Base-by-base conservation (phyloP, 1,140 invertebrate genomes). In the Diachasma alloeum region DNA sequence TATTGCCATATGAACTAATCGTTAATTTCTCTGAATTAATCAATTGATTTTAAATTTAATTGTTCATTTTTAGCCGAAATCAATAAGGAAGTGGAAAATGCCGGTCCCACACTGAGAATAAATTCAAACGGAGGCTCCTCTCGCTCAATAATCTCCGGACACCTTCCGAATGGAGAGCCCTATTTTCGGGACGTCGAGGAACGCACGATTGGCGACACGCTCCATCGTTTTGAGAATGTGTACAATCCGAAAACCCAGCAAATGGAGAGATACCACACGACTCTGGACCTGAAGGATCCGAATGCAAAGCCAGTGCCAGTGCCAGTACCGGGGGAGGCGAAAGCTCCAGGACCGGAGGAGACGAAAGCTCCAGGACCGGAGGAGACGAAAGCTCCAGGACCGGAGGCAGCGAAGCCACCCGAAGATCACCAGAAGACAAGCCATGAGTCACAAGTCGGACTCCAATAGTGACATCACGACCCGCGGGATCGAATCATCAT, bases 271-370 rank as follows among this genome's bases (percentile, higher is more conserved):
- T 63, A 56, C 56, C 42, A 59, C 0, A 85, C 79, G 63, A 84
- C 75, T 1, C 31, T 82, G 4, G 69, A 87, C 42, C 74, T 84
- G 2, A 72, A 53, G 8, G 72, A 81, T 39, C 79, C 82, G 1
- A 74, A 77, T 2, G 79, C 84, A 0, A 75, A 75, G 22, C 85
- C 82, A 3, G 78, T 83, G 22, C 79, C 72, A 9, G 24, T 79
- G 3, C 26, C 39, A 46, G 6, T 31, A 31, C 2, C 31, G 31
- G 2, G 6, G 31, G 31, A 31, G 31, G 6, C 2, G 2, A 2
- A 31, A 6, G 31, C 31, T 31, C 31, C 31, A 31, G 39, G 10
- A 11, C 39, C 9, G 10, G 39, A 2, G 39, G 39, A 42, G 31
- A 31, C 2, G 2, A 2, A 31, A 6, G 31, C 31, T 31, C 31